phyloP scores from a whole-genome alignment of 2,888 invertebrate genomes.

The Marronus borbonicus region DNA sequence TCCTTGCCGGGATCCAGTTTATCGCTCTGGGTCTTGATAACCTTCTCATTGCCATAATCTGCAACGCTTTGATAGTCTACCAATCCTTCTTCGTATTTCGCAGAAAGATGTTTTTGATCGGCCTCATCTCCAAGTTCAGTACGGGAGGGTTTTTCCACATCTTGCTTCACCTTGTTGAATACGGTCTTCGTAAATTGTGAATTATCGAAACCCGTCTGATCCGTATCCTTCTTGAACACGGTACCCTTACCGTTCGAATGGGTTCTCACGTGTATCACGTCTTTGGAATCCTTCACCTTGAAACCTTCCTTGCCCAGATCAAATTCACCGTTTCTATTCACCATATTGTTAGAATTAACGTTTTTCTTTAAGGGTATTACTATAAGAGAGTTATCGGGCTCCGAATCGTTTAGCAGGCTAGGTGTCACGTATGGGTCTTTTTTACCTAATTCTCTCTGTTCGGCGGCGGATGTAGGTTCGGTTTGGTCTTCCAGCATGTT shows the following conservation, averaged over 20 bases:
- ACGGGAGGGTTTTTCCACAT: background rate
- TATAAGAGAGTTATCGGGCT: slow-evolving; percentile 53
- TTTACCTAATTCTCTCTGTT: slow-evolving; percentile 58
- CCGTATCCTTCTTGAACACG: slow-evolving; percentile 20
- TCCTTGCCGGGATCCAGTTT: slow-evolving; percentile 47
- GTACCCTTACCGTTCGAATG: background rate
- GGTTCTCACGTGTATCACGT: slow-evolving; percentile 55
- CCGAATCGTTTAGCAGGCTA: slow-evolving; percentile 46
- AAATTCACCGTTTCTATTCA: slow-evolving; percentile 24
- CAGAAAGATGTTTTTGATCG: background rate
- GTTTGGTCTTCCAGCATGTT: slow-evolving; percentile 59
- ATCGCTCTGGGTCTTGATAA: slow-evolving; percentile 22
- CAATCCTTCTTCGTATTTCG: background rate
- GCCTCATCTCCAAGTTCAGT: slow-evolving; percentile 1
- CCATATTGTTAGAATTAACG: slow-evolving; percentile 30
- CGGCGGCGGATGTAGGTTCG: slow-evolving; percentile 61
- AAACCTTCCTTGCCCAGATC: slow-evolving; percentile 51
- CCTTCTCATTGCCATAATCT: background rate
- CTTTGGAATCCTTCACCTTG: slow-evolving; percentile 55
- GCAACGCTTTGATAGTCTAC: background rate
- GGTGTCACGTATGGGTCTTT: slow-evolving; percentile 49
- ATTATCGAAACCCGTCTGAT: slow-evolving; percentile 32
- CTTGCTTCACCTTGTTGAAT: slow-evolving; percentile 32
- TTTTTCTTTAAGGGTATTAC: slow-evolving; percentile 55
- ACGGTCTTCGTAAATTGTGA: slow-evolving; percentile 25